Evolutionary conservation across 2,797 vertebrate species (phyloP).

Genomic region (Hephaestus fuliginosus): DNA sequence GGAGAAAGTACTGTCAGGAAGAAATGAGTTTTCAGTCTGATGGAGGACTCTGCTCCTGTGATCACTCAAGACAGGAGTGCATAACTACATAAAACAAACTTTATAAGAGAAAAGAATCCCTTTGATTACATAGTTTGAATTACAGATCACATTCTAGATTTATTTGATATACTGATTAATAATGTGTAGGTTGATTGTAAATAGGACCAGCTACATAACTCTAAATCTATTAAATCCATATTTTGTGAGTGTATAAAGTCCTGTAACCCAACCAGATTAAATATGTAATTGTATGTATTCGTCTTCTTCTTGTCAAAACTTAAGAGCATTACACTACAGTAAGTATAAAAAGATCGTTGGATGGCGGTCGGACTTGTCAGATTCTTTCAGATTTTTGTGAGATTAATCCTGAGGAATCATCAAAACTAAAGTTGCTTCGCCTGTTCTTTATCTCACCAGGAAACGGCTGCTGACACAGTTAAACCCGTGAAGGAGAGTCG

Average conservation of each 20-base stretch:
- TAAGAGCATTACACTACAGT: not conserved
- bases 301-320: not conserved
- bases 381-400: not conserved
- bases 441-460: constrained; percentile 2
- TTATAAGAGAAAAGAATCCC: not conserved
- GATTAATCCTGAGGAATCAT: constrained; percentile 49
- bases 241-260: constrained; percentile 10
- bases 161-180: constrained; percentile 45
- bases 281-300: not conserved
- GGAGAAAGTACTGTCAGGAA: constrained; percentile 22
- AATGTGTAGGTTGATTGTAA: constrained; percentile 21
- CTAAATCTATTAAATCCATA: constrained; percentile 41
- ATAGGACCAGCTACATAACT: constrained; percentile 8
- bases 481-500: constrained; percentile 23
- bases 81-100: constrained; percentile 24
- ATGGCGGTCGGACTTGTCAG: not conserved
- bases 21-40: constrained; percentile 52
- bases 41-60: constrained; percentile 17
- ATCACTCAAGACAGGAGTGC: not conserved
- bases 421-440: constrained; percentile 16
- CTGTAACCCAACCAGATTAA: not conserved
- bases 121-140: constrained; percentile 21
- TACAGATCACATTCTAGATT: not conserved
- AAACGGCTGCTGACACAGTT: constrained; percentile 27
- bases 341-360: not conserved